These are phyloP conservation scores for Beroe forskalii DNA, from an alignment of 37 sponge, comb jelly and placozoan genomes.

Conservation along the genomic window DNA sequence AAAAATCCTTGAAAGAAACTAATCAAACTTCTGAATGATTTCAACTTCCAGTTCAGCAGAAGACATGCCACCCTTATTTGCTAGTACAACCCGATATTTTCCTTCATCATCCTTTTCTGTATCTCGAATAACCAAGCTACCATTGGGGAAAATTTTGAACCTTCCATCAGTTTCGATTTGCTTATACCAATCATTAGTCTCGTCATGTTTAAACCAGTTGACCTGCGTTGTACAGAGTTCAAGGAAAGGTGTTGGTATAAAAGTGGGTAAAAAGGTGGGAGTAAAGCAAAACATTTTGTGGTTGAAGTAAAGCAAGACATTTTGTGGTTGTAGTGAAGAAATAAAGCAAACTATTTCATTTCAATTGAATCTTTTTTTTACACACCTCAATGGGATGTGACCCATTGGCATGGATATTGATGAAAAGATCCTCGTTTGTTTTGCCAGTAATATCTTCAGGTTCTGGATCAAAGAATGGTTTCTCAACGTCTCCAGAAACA, in stretches of 20 bases:
- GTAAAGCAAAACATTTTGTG: too few relatives aligned
- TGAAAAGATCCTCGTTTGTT: background rate
- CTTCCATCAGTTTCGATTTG: too few relatives aligned
- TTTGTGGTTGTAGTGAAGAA: too few relatives aligned
- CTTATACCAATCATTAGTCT: too few relatives aligned
- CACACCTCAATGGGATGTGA: background rate
- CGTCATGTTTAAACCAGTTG: too few relatives aligned
- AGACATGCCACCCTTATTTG: background rate
- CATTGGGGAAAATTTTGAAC: background rate
- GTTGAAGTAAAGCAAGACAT: too few relatives aligned
- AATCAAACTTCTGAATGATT: background rate
- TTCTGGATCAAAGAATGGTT: constrained; percentile 34
- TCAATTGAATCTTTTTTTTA: too few relatives aligned
- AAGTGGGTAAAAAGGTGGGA: too few relatives aligned
- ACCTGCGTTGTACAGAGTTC: too few relatives aligned
- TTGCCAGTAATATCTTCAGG: background rate
- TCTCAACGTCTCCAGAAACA: background rate
- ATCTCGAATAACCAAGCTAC: background rate
- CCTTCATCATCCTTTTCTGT: background rate
- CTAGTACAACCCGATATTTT: background rate
- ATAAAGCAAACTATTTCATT: too few relatives aligned
- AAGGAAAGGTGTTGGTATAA: too few relatives aligned
- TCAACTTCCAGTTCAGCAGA: background rate
- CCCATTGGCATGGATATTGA: background rate
- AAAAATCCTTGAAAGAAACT: too few relatives aligned